Evolutionary conservation across 2,888 invertebrate species (phyloP).

Genomic region (Altica lythri): DNA sequence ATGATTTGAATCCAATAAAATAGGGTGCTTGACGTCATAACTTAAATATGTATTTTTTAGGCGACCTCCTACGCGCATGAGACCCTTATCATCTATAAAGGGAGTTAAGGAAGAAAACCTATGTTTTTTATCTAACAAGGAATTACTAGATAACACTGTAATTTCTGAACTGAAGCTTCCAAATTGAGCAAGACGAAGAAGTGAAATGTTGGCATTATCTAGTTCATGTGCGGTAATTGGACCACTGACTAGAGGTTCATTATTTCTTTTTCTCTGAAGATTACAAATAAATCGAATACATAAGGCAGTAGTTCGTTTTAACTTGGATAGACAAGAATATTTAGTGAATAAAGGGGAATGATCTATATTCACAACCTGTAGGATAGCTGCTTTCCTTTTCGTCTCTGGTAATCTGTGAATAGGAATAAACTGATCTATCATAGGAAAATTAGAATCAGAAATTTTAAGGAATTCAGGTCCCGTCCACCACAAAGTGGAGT

Average conservation of each 20-base stretch:
- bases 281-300: slow-evolving; percentile 6
- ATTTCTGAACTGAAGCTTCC: too few relatives aligned
- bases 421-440: background rate
- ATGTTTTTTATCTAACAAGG: background rate
- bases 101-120: background rate
- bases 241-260: too few relatives aligned
- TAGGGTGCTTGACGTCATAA: background rate
- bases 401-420: too few relatives aligned
- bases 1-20: background rate
- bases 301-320: slow-evolving; percentile 5
- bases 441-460: slow-evolving; percentile 1
- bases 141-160: too few relatives aligned
- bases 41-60: slow-evolving; percentile 51
- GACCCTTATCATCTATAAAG: background rate
- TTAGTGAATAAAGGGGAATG: background rate
- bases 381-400: too few relatives aligned
- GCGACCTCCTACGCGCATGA: slow-evolving; percentile 64
- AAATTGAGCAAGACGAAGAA: too few relatives aligned
- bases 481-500: slow-evolving; percentile 6
- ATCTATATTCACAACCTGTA: slow-evolving; percentile 1
- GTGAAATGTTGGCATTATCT: too few relatives aligned
- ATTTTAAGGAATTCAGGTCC: slow-evolving; percentile 9
- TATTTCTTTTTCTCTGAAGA: background rate
- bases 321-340: slow-evolving; percentile 4
- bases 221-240: too few relatives aligned